A percentile compares a stretch with the other conserved stretches of the same genome.
Evolutionary conservation across 2,113 vertebrate species (phyloP).

Genomic region (Tragelaphus imberbis): DNA sequence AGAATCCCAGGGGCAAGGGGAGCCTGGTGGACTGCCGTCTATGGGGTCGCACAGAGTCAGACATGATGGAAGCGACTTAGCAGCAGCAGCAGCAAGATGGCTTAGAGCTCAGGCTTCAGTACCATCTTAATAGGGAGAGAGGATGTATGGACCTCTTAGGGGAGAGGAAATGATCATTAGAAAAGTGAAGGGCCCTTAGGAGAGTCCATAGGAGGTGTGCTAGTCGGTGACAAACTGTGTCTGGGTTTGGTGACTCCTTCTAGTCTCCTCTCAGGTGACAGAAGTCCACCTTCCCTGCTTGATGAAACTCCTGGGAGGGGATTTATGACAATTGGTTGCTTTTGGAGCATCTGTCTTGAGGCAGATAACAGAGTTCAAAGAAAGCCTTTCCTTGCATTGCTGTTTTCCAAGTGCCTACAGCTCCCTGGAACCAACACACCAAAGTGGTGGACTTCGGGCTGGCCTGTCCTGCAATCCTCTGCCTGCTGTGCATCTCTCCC

Average conservation of each 20-base stretch:
- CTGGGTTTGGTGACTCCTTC: neutral
- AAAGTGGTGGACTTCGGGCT: neutral
- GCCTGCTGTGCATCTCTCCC: neutral
- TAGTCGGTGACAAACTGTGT: neutral
- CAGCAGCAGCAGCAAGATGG: neutral
- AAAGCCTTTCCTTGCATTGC: neutral
- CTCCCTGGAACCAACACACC: neutral
- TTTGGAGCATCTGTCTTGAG: neutral
- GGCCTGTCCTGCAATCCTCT: neutral
- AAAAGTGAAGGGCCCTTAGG: neutral
- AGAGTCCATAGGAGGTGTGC: neutral
- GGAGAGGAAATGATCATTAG: neutral
- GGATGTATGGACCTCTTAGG: neutral
- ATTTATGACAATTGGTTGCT: neutral
- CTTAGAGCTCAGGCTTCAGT: neutral
- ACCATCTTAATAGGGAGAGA: neutral
- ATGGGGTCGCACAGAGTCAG: neutral
- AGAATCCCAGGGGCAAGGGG: rapidly evolving
- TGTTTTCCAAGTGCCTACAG: neutral
- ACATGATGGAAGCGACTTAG: neutral
- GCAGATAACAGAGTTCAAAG: neutral
- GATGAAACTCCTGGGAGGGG: neutral
- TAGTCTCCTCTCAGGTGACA: neutral
- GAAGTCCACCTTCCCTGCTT: neutral
- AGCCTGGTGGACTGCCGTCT: neutral